Conservation (phyloP, 2,797 vertebrate species). For the Scleropages formosus region DNA sequence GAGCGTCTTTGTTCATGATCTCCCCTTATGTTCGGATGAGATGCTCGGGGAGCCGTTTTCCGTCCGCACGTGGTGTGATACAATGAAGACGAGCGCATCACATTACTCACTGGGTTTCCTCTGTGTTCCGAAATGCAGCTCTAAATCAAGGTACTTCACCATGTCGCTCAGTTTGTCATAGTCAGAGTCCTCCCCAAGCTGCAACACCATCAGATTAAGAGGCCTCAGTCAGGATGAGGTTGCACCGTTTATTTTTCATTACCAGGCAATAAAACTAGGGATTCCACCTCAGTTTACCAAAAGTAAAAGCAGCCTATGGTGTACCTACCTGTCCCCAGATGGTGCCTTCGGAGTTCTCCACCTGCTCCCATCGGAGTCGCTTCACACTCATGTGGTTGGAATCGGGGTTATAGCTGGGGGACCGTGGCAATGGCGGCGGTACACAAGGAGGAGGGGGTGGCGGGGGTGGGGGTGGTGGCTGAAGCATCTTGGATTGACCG, state of each 20-base stretch:
- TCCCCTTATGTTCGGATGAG: not conserved
- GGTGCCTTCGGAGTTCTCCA: constrained; percentile 97
- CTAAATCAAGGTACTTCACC: constrained; percentile 95
- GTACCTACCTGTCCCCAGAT: constrained; percentile 92
- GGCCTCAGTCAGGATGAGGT: too few species aligned
- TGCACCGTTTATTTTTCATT: too few species aligned
- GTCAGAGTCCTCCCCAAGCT: constrained; percentile 93
- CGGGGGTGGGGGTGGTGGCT: constrained; percentile 67
- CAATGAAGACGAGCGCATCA: not conserved
- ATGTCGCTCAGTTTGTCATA: constrained; percentile 96
- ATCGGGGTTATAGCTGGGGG: constrained; percentile 73
- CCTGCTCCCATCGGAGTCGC: constrained; percentile 96
- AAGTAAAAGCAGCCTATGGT: too few species aligned
- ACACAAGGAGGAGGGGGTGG: constrained; percentile 68
- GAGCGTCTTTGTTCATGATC: too few species aligned
- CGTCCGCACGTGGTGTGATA: constrained; percentile 19
- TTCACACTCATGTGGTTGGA: constrained; percentile 97
- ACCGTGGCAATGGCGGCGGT: constrained; percentile 71
- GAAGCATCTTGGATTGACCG: constrained; percentile 40
- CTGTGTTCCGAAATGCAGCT: constrained; percentile 94
- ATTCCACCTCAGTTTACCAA: too few species aligned
- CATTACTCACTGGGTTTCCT: constrained; percentile 82
- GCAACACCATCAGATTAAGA: constrained; percentile 23
- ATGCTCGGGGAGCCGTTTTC: not conserved
- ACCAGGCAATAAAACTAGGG: too few species aligned